phyloP scores from a whole-genome alignment of 2,797 vertebrate genomes.

The Salmo trutta region DNA sequence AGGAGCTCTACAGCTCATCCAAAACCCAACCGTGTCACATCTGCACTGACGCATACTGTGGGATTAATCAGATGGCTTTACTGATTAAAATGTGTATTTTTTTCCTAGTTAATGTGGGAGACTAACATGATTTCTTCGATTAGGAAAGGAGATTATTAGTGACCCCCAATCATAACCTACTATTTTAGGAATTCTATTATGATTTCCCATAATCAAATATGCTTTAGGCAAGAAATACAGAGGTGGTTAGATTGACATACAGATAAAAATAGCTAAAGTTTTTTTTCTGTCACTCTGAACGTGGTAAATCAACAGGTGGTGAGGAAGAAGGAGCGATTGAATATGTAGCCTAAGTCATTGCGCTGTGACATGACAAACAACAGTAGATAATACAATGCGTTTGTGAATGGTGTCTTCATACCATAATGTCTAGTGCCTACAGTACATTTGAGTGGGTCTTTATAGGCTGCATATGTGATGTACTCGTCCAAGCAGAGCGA shows the following conservation, averaged over 20 bases:
- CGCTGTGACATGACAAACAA: background rate
- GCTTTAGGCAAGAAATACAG: background rate
- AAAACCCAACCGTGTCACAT: background rate
- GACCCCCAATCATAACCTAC: background rate
- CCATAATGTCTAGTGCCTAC: too few relatives aligned
- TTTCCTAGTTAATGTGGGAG: too few relatives aligned
- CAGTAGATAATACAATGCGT: background rate
- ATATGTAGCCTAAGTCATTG: background rate
- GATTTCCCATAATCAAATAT: background rate
- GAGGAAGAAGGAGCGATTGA: background rate
- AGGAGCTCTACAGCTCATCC: background rate
- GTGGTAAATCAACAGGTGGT: background rate
- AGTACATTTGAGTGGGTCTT: background rate
- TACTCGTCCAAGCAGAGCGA: background rate
- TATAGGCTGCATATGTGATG: background rate
- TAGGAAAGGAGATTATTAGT: too few relatives aligned
- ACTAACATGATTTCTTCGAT: too few relatives aligned
- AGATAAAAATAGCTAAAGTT: too few relatives aligned
- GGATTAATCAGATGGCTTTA: background rate
- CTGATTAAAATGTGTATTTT: too few relatives aligned
- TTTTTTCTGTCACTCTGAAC: background rate
- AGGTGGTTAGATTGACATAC: background rate
- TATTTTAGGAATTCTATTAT: background rate
- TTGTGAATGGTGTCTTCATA: background rate
- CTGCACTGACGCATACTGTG: background rate